Evolutionary conservation across 2,888 invertebrate species (phyloP), one percentile per base, ranked within the genome.

Genomic region (Ichneumoninae sp.): DNA sequence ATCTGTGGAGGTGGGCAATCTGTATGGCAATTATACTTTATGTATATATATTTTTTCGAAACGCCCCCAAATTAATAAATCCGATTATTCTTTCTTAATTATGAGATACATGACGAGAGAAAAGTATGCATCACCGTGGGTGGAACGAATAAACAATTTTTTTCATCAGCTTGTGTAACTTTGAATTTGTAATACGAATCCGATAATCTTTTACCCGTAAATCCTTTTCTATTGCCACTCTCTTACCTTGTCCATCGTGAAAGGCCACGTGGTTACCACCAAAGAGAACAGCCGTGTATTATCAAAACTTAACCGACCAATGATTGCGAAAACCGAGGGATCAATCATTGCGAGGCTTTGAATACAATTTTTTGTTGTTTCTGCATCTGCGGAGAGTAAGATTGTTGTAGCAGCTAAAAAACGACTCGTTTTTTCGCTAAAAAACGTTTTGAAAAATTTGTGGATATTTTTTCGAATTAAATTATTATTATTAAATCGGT

Each of bases 131-230:
- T 52, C 13, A 36, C 33, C 30, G 30, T 13, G 10, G 10, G 8
- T 19, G 4, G 7, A n/a, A 33, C 8, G 19, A 36, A 70, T 65
- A 52, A 8, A 52, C 50, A 19, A 30, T 52, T n/a, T 71, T 26
- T 71, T 52, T 60, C 16, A n/a, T 22, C 8, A 65, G 16, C 33
- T 22, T n/a, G 19, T 1, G 33, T 44, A 70, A 62, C 70, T 71
- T 78, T 10, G 22, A 79, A 65, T 79, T 65, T 65, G 78, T 52
- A 71, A 79, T 40, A 30, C 26, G 52, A 79, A 71, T n/a, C 62
- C 52, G 16, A 52, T 71, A 65, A 71, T 79, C n/a, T 71, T 52
- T 69, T 26, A 22, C 10, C 16, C 70, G 71, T 79, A 70, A 79
- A 71, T 79, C 65, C 22, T 71, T 62, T 65, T 78, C 6, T 70